Base-by-base conservation (phyloP, 2,888 invertebrate species). In the Tetanocera ferruginea region DNA sequence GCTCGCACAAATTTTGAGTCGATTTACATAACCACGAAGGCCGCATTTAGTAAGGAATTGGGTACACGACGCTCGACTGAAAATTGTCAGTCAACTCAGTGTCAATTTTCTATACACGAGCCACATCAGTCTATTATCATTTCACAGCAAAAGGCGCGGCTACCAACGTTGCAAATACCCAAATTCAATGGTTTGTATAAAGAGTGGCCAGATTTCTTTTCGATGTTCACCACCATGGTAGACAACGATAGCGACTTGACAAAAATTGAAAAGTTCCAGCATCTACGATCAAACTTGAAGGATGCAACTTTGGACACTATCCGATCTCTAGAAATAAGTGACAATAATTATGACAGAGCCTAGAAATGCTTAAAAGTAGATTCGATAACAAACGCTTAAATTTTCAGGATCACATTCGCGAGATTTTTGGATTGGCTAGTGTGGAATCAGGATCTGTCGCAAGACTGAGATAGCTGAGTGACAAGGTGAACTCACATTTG, bases 321-420 rank as follows among this genome's bases (percentile, higher is more conserved):
- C 52, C 70, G 34, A 51, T 80, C 78, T 17, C 69, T 78, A 34
- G 62, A 79, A 55, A 62, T 77, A 19, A 78, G 57, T 60, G 69
- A 76, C 9, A 11, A 55, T 23, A 80, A 79, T 49, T 80, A 80
- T 43, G 60, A 66, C 11, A 79, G 69, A 57, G 78, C 78, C 55
- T 67, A 23, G 76, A 73, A 69, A 76, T 73, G 51, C 69, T 55
- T 51, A n/a, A n/a, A n/a, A n/a, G n/a, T n/a, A n/a, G n/a, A n/a
- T n/a, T n/a, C n/a, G n/a, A n/a, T n/a, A n/a, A 77, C 51, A 77
- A 76, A 49, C 77, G 76, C 73, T 60, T 79, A 25, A 79, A 55
- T 71, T 78, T 80, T 76, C 76, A 80, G 78, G 76, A 76, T 67
- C 77, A 80, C 52, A 76, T 80, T 9, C 43, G 79, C 64, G 79